phyloP scores from a whole-genome alignment of 2,888 invertebrate genomes.

The Andrena camellia region DNA sequence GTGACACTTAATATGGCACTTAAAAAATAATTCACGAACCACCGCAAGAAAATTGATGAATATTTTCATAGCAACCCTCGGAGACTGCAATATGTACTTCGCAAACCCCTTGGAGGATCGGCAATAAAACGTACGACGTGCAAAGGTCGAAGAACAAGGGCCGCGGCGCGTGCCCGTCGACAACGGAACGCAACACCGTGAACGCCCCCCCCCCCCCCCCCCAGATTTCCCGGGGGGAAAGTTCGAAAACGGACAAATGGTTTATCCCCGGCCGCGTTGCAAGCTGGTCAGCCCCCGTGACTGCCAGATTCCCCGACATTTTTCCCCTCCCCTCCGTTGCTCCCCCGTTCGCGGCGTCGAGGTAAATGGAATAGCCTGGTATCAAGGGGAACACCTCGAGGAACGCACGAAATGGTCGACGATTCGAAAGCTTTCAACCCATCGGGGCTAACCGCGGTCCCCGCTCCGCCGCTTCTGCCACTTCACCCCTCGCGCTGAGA shows the following conservation, averaged over 20 bases:
- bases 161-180: no score
- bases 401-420: conserved; percentile 62
- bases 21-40: background rate
- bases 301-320: conserved; percentile 41
- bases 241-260: conserved; percentile 52
- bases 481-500: conserved; percentile 36
- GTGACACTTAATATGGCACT: no score
- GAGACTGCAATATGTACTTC: no score
- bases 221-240: conserved; percentile 42
- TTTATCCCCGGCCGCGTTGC: conserved; percentile 34
- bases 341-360: conserved; percentile 2
- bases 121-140: no score
- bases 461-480: conserved; percentile 40
- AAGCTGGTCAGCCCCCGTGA: conserved; percentile 57
- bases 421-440: conserved; percentile 70
- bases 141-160: no score
- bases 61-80: no score
- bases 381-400: conserved; percentile 58
- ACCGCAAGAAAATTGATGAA: no score
- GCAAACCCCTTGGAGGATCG: no score
- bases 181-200: background rate
- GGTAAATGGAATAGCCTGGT: conserved; percentile 60
- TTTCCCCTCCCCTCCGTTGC: conserved; percentile 43
- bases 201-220: conserved; percentile 7
- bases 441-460: conserved; percentile 50